These are phyloP conservation scores for Lepidocolaptes lacrymiger DNA, from an alignment of 2,797 vertebrate genomes.

Conservation along the genomic window DNA sequence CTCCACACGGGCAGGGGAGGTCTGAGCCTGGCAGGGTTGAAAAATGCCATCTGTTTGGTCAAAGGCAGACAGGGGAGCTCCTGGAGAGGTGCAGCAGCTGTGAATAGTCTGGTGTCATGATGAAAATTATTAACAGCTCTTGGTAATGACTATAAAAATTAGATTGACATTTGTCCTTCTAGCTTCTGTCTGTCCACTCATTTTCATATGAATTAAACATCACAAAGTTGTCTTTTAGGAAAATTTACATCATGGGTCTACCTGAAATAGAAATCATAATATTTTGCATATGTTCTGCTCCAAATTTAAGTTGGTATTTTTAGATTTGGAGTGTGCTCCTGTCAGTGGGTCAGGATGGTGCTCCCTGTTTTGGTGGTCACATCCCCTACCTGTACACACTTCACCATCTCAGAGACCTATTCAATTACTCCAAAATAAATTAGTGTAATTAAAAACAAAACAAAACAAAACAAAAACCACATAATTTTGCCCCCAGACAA, in stretches of 20 bases:
- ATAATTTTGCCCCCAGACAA: accelerated
- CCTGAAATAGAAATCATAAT: background rate
- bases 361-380: background rate
- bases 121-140: background rate
- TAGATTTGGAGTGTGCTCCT: background rate
- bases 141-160: background rate
- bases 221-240: background rate
- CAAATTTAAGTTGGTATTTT: background rate
- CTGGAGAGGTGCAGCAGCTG: background rate
- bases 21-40: background rate
- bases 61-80: background rate
- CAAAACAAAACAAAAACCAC: background rate
- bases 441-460: background rate
- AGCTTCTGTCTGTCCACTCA: background rate
- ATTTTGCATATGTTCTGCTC: background rate
- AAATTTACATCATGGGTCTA: accelerated
- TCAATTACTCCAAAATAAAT: background rate
- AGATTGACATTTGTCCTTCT: background rate
- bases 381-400: accelerated
- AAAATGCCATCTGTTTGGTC: background rate
- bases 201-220: background rate
- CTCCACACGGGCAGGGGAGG: background rate
- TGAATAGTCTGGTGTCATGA: accelerated
- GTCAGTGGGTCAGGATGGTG: background rate
- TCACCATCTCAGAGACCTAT: background rate